Evolutionary conservation across 1,140 invertebrate genomes (phyloP).

Genomic region (Physella acuta): DNA sequence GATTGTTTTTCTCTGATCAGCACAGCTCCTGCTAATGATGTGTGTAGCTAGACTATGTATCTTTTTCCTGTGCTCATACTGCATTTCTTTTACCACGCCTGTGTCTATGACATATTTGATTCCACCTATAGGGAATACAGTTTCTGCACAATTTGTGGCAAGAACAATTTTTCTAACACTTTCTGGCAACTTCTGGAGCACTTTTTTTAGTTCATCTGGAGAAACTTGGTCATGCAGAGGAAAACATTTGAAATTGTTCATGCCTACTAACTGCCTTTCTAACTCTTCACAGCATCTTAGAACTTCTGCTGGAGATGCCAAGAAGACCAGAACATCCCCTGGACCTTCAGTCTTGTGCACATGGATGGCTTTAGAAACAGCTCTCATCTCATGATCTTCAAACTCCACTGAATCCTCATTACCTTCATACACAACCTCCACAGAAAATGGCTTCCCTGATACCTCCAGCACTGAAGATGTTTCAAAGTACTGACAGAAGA

Average conservation of each 20-base stretch:
- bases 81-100: slow-evolving; percentile 50
- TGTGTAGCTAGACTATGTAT: slow-evolving; percentile 38
- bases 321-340: slow-evolving; percentile 94
- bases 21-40: slow-evolving; percentile 44
- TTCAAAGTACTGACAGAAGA: slow-evolving; percentile 65
- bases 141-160: slow-evolving; percentile 57
- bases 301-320: slow-evolving; percentile 68
- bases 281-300: slow-evolving; percentile 41
- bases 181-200: slow-evolving; percentile 37
- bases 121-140: slow-evolving; percentile 55
- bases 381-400: slow-evolving; percentile 88
- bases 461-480: slow-evolving; percentile 94
- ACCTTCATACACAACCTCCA: slow-evolving; percentile 86
- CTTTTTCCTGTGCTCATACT: slow-evolving; percentile 47
- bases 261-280: slow-evolving; percentile 9
- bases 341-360: slow-evolving; percentile 87
- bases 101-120: slow-evolving; percentile 55
- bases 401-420: slow-evolving; percentile 77
- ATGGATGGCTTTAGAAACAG: slow-evolving; percentile 90
- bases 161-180: slow-evolving; percentile 52
- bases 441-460: slow-evolving; percentile 77
- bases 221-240: slow-evolving; percentile 95
- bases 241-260: slow-evolving; percentile 41
- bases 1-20: slow-evolving; percentile 52
- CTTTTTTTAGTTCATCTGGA: slow-evolving; percentile 85